Evolutionary conservation across 2,888 invertebrate species (phyloP).

Genomic region (Trilocha varians): DNA sequence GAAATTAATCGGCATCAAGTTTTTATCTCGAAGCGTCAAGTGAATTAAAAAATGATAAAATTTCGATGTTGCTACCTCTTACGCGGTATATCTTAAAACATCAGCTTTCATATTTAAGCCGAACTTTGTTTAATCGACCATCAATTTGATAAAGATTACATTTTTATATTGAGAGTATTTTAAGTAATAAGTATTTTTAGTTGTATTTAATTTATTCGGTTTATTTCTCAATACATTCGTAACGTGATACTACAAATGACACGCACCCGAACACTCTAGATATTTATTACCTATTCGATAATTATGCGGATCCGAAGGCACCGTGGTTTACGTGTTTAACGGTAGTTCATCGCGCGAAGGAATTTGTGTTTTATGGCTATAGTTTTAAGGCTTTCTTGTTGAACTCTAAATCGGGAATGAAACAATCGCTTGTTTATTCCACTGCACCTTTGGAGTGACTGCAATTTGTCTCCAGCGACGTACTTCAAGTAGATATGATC

Average conservation of each 20-base stretch:
- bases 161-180: neutral
- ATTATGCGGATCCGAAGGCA: constrained; percentile 62
- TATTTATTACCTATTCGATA: constrained; percentile 65
- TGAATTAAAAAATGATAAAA: constrained; percentile 27
- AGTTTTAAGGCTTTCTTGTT: constrained; percentile 32
- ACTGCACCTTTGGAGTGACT: constrained; percentile 56
- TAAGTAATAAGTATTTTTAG: neutral
- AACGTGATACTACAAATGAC: constrained; percentile 23
- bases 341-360: constrained; percentile 44
- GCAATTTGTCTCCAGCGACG: constrained; percentile 66
- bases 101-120: neutral
- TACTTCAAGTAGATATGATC: constrained; percentile 67
- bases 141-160: neutral
- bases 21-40: constrained; percentile 32
- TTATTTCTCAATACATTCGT: constrained; percentile 23
- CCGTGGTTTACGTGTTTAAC: constrained; percentile 53
- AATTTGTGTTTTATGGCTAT: constrained; percentile 44
- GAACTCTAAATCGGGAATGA: constrained; percentile 26
- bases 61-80: constrained; percentile 22
- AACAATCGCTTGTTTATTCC: constrained; percentile 55
- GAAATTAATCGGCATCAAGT: constrained; percentile 39
- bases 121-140: neutral
- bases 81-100: constrained; percentile 15
- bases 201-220: constrained; percentile 8
- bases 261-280: constrained; percentile 31